Conservation (phyloP, 2,113 vertebrate species). For the Solea solea region DNA sequence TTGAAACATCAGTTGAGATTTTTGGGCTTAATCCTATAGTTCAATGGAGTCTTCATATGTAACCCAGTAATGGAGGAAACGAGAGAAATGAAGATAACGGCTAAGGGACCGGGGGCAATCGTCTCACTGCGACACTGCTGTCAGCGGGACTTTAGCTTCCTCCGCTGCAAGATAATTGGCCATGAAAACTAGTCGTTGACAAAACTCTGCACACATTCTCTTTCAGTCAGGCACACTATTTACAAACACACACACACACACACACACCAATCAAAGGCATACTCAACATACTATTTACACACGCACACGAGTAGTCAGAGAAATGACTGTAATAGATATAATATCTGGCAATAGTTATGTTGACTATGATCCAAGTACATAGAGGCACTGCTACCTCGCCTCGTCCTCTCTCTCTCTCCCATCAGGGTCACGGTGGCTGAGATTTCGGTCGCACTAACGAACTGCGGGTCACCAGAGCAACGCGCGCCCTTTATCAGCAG, state of each 20-base stretch:
- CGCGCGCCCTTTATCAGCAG: slow-evolving; percentile 23
- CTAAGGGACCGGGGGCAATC: slow-evolving; percentile 15
- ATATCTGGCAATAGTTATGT: slow-evolving; percentile 57
- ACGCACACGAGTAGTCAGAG: slow-evolving; percentile 71
- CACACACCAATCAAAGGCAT: slow-evolving; percentile 64
- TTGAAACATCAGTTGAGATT: slow-evolving; percentile 3
- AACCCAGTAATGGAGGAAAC: slow-evolving; percentile 17
- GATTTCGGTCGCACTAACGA: neutral
- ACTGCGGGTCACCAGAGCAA: slow-evolving; percentile 36
- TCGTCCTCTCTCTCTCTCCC: neutral
- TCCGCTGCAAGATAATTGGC: slow-evolving; percentile 55
- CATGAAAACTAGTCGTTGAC: slow-evolving; percentile 56
- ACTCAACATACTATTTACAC: slow-evolving; percentile 77
- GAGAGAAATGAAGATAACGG: neutral
- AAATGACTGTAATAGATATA: slow-evolving; percentile 65
- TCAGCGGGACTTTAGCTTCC: slow-evolving; percentile 26
- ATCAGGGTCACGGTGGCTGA: slow-evolving; percentile 27
- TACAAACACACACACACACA: slow-evolving; percentile 73
- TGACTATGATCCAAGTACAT: slow-evolving; percentile 53
- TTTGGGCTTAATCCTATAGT: neutral
- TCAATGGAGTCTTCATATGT: slow-evolving; percentile 7
- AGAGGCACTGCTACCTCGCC: slow-evolving; percentile 69
- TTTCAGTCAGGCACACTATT: slow-evolving; percentile 67
- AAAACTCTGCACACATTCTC: slow-evolving; percentile 47
- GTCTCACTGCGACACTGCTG: slow-evolving; percentile 27